Conservation (phyloP, 2,888 invertebrate species). For the Cosmorhoe ocellata region DNA sequence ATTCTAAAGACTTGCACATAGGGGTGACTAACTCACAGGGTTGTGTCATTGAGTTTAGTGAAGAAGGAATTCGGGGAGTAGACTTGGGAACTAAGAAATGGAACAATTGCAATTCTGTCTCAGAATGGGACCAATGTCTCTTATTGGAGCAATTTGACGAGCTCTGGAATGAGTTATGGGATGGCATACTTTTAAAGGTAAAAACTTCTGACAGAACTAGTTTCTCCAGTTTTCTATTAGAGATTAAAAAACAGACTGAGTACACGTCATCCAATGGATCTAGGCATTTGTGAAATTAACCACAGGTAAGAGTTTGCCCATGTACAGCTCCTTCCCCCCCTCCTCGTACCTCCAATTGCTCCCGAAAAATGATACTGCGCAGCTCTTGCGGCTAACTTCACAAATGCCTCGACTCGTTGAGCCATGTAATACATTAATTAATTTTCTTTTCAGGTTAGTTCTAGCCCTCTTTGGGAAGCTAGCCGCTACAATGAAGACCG, state of each 20-base stretch:
- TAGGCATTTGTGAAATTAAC: too few relatives aligned
- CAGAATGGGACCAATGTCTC: slow-evolving; percentile 86
- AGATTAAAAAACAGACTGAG: too few relatives aligned
- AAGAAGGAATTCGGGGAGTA: slow-evolving; percentile 85
- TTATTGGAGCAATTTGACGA: slow-evolving; percentile 86
- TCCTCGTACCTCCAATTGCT: too few relatives aligned
- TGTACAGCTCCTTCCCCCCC: too few relatives aligned
- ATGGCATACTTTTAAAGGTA: slow-evolving; percentile 84
- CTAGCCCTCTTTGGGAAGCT: slow-evolving; percentile 85
- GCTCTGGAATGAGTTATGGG: slow-evolving; percentile 91
- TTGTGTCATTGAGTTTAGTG: slow-evolving; percentile 92
- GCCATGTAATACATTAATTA: not conserved
- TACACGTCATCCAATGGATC: too few relatives aligned
- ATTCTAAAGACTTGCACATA: slow-evolving; percentile 93
- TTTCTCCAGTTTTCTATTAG: slow-evolving; percentile 6
- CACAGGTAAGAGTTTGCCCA: too few relatives aligned
- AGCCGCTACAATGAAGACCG: slow-evolving; percentile 88
- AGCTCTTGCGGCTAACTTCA: too few relatives aligned
- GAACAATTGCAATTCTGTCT: slow-evolving; percentile 77
- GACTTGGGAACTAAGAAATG: slow-evolving; percentile 85
- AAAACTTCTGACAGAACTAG: slow-evolving; percentile 18
- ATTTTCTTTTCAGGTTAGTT: slow-evolving; percentile 65
- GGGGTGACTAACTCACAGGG: slow-evolving; percentile 93
- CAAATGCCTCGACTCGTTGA: too few relatives aligned
- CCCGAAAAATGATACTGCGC: too few relatives aligned